Conservation (phyloP, 2,888 invertebrate species). For the Erynnis tages region DNA sequence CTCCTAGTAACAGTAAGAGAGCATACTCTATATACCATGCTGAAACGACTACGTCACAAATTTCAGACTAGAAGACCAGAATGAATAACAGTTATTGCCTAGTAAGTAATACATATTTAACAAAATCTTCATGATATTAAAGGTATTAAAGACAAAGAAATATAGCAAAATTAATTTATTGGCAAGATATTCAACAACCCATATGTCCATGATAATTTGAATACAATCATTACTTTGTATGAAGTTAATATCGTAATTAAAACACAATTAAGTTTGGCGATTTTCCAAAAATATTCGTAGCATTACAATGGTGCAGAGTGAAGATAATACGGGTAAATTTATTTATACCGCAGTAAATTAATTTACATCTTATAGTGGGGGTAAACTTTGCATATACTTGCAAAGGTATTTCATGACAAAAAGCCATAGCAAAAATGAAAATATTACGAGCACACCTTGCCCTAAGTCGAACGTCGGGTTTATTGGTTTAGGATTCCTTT, state of each 20-base stretch:
- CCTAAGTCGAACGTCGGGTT: constrained; percentile 30
- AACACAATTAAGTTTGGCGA: constrained; percentile 1
- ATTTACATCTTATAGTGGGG: constrained; percentile 8
- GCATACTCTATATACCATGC: too few species aligned
- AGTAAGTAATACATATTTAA: too few species aligned
- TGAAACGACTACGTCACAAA: too few species aligned
- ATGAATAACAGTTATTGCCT: too few species aligned
- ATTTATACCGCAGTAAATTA: neutral
- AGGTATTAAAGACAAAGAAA: too few species aligned
- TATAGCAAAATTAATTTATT: too few species aligned
- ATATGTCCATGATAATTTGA: neutral
- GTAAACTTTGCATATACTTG: constrained; percentile 46
- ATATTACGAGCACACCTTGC: constrained; percentile 37
- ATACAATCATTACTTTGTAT: neutral
- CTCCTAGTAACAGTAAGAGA: too few species aligned
- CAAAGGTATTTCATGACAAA: constrained; percentile 46
- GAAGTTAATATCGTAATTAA: constrained; percentile 9
- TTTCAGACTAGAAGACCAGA: too few species aligned
- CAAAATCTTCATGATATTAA: too few species aligned
- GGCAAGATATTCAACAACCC: too few species aligned
- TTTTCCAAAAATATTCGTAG: neutral
- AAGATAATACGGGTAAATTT: neutral
- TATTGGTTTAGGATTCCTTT: neutral
- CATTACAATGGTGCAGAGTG: neutral
- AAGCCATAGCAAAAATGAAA: constrained; percentile 50